phyloP scores from a whole-genome alignment of 2,888 invertebrate genomes.

The Lasioglossum vierecki region DNA sequence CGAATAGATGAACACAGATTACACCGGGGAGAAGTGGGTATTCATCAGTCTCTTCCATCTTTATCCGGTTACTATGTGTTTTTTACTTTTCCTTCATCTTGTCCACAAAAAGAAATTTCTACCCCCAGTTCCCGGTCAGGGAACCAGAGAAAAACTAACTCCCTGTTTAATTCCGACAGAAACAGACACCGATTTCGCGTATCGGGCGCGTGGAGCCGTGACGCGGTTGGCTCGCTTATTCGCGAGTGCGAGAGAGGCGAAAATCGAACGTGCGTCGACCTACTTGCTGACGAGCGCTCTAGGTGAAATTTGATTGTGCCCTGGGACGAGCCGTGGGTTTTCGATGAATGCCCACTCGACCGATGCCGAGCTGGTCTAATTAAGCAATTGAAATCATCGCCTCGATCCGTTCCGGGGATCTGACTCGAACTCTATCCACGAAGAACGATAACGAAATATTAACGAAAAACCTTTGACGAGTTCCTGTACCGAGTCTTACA shows the following conservation, averaged over 20 bases:
- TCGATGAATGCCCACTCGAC: constrained; percentile 49
- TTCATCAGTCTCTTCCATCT: not conserved
- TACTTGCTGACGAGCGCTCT: constrained; percentile 52
- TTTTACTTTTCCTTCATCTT: not conserved
- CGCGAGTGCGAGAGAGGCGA: not conserved
- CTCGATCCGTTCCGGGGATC: not conserved
- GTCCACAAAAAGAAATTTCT: not conserved
- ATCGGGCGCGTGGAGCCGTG: constrained; percentile 9
- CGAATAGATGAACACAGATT: not conserved
- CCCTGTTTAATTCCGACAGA: constrained; percentile 9
- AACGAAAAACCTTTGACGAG: not conserved
- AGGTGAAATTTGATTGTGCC: constrained; percentile 67
- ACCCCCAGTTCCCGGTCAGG: constrained; percentile 15
- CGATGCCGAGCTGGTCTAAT: constrained; percentile 42
- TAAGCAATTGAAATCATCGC: constrained; percentile 48
- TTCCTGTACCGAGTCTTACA: not conserved
- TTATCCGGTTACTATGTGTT: no score
- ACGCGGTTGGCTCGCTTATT: not conserved
- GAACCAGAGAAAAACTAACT: not conserved
- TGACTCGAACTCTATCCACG: not conserved
- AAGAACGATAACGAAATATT: constrained; percentile 1
- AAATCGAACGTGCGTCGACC: constrained; percentile 57
- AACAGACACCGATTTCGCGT: constrained; percentile 25
- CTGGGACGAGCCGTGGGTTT: constrained; percentile 31
- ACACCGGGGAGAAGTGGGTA: not conserved